Percentiles rank a stretch among this genome's conserved stretches.
Evolutionary conservation across 2,797 vertebrate genomes (phyloP).

Genomic region (Myripristis jacobus): DNA sequence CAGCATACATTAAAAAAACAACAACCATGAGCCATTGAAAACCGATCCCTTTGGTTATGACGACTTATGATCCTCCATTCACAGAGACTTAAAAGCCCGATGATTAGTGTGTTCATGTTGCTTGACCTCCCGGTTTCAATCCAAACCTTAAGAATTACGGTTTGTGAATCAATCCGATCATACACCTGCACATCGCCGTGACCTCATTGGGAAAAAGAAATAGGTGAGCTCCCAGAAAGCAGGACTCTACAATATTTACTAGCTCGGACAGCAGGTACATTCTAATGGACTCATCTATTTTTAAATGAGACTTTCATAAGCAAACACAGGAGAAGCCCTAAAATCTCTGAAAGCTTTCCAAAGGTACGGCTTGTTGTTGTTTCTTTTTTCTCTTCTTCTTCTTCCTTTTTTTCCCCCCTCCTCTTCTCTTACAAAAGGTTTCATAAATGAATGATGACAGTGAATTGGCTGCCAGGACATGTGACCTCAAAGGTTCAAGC

Average conservation of each 20-base stretch:
- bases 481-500: constrained; percentile 1
- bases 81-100: neutral
- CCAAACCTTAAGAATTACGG: too few relatives aligned
- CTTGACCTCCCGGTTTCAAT: too few relatives aligned
- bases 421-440: constrained; percentile 25
- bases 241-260: constrained; percentile 67
- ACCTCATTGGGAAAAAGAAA: constrained; percentile 35
- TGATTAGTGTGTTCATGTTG: too few relatives aligned
- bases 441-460: constrained; percentile 69
- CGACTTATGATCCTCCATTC: neutral
- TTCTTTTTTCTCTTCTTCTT: constrained; percentile 10
- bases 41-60: neutral
- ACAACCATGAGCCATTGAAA: neutral
- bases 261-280: constrained; percentile 48
- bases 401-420: too few relatives aligned
- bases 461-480: constrained; percentile 6
- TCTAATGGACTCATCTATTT: constrained; percentile 75
- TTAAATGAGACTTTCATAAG: constrained; percentile 55
- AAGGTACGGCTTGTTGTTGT: constrained; percentile 27
- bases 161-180: constrained; percentile 23
- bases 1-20: neutral
- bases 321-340: constrained; percentile 39
- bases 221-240: constrained; percentile 39
- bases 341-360: constrained; percentile 64
- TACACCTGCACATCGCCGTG: constrained; percentile 16